Percentiles rank a stretch among this genome's conserved stretches.
phyloP scores from a whole-genome alignment of 2,113 vertebrate genomes.

The Platichthys stellatus region DNA sequence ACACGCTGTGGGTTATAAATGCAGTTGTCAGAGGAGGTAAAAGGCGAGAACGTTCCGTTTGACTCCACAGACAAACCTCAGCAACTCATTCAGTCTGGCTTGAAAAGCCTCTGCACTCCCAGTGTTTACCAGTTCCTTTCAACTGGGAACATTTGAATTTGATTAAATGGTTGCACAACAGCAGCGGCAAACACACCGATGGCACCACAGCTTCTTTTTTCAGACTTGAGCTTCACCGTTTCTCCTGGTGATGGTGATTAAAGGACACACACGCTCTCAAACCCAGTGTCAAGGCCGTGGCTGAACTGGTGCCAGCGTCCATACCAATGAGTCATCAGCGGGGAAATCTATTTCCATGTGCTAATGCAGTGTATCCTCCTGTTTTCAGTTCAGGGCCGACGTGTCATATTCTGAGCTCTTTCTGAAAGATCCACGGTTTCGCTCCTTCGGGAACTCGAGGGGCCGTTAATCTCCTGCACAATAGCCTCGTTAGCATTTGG shows the following conservation, averaged over 20 bases:
- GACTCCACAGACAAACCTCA: constrained; percentile 51
- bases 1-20: constrained; percentile 12
- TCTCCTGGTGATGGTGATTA: constrained; percentile 61
- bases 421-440: constrained; percentile 11
- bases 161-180: constrained; percentile 59
- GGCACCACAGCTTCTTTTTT: constrained; percentile 42
- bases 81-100: constrained; percentile 60
- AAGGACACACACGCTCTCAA: constrained; percentile 13
- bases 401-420: constrained; percentile 58
- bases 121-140: constrained; percentile 55
- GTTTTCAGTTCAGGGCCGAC: constrained; percentile 48
- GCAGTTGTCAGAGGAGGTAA: constrained; percentile 31
- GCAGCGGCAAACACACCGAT: constrained; percentile 38
- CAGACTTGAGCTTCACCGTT: constrained; percentile 31
- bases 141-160: constrained; percentile 58
- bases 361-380: constrained; percentile 54
- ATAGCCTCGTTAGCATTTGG: constrained; percentile 50
- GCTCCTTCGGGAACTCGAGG: constrained; percentile 22
- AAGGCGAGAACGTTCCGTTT: constrained; percentile 40
- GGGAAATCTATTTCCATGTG: constrained; percentile 58
- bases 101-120: constrained; percentile 52
- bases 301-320: constrained; percentile 54
- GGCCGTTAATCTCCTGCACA: constrained; percentile 54
- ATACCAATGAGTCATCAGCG: constrained; percentile 53
- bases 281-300: constrained; percentile 51